Evolutionary conservation across 37 sponge, comb jelly and placozoan species (phyloP).

Genomic region (Beroe ovata): DNA sequence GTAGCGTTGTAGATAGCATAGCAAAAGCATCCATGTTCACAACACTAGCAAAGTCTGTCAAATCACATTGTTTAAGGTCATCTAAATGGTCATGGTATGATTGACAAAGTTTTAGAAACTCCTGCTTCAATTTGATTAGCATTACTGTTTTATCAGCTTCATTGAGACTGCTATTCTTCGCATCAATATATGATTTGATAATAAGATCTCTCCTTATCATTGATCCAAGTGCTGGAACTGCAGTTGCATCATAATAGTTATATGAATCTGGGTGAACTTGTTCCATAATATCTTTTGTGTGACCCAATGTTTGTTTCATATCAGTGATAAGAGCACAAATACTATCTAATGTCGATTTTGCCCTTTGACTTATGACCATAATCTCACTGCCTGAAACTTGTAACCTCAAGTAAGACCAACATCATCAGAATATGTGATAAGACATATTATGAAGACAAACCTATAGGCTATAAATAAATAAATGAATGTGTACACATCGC

Average conservation of each 20-base stretch:
- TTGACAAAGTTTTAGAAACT: neutral
- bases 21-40: neutral
- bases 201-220: neutral
- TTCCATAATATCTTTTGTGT: neutral
- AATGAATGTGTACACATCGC: no score
- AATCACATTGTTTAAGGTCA: neutral
- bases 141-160: neutral
- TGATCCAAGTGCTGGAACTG: neutral
- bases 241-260: neutral
- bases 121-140: neutral
- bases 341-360: neutral
- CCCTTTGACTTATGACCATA: neutral
- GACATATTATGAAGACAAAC: no score
- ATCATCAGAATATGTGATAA: no score
- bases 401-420: no score
- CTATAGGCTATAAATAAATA: no score
- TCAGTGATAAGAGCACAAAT: neutral
- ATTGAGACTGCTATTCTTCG: neutral
- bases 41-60: neutral
- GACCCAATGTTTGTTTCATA: slow-evolving; percentile 1
- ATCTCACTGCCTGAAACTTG: no score
- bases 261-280: neutral
- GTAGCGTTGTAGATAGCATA: neutral
- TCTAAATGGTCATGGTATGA: neutral
- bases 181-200: neutral